Evolutionary conservation across 2,797 vertebrate species (phyloP).

Genomic region (Melanotaenia maccullochi): DNA sequence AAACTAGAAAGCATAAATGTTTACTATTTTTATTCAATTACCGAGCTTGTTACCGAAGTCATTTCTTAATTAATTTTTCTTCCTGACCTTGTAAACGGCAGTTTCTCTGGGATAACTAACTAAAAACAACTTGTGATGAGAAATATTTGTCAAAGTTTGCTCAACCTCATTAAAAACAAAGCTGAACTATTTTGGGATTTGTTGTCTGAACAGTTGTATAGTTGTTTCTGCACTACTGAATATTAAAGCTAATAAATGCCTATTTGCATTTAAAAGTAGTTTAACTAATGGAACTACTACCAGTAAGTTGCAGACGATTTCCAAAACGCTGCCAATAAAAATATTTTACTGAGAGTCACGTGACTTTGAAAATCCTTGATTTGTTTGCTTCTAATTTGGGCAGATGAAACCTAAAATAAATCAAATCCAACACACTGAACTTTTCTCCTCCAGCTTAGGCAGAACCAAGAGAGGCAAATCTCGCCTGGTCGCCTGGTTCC

Average conservation of each 20-base stretch:
- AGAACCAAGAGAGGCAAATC: constrained; percentile 30
- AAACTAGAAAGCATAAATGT: neutral
- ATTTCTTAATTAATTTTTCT: neutral
- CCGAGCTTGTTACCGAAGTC: neutral
- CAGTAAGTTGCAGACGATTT: neutral
- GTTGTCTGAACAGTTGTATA: neutral
- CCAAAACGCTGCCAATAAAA: neutral
- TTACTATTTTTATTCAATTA: neutral
- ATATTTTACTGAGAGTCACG: constrained; percentile 1
- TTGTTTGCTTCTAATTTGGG: constrained; percentile 23
- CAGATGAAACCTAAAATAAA: constrained; percentile 15
- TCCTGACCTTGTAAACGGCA: neutral
- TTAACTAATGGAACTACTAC: neutral
- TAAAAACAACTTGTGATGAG: neutral
- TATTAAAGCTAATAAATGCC: neutral
- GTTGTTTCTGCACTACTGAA: neutral
- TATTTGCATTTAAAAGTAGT: neutral
- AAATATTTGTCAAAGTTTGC: neutral
- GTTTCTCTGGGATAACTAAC: neutral
- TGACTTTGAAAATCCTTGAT: constrained; percentile 7
- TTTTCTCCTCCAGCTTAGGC: constrained; percentile 11
- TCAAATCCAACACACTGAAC: constrained; percentile 21
- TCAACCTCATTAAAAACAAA: neutral
- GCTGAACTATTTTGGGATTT: neutral
- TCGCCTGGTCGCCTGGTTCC: constrained; percentile 37